These are phyloP conservation scores for Ellobius talpinus DNA, from an alignment of 2,113 vertebrate species.

Conservation along the genomic window DNA sequence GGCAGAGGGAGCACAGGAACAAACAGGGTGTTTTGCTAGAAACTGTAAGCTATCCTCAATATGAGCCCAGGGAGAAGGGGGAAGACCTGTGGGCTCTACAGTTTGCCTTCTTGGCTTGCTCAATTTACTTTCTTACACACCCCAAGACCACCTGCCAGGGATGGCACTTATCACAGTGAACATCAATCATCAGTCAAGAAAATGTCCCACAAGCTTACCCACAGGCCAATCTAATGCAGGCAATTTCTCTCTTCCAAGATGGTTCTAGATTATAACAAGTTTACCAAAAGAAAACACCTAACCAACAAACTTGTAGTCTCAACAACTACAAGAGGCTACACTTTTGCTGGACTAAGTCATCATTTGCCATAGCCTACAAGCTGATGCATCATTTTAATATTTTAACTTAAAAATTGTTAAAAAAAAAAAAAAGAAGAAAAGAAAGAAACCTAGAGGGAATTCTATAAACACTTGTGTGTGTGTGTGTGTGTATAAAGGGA, in stretches of 20 bases:
- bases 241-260: neutral
- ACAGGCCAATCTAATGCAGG: neutral
- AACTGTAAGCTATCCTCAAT: too few relatives aligned
- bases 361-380: neutral
- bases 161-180: neutral
- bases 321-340: neutral
- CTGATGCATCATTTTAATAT: neutral
- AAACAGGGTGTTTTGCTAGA: too few relatives aligned
- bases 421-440: neutral
- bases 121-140: neutral
- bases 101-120: neutral
- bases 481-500: too few relatives aligned
- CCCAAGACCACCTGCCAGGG: neutral
- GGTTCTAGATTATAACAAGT: neutral
- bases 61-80: too few relatives aligned
- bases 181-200: neutral
- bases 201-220: neutral
- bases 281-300: neutral
- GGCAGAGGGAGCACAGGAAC: too few relatives aligned
- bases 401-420: constrained; percentile 31
- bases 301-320: neutral
- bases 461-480: too few relatives aligned
- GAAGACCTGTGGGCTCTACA: too few relatives aligned
- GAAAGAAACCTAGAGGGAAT: neutral
- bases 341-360: neutral